A percentile compares a stretch with the other conserved stretches of the same genome.
Evolutionary conservation across 2,888 invertebrate species (phyloP).

Genomic region (Mycalesis mineus): DNA sequence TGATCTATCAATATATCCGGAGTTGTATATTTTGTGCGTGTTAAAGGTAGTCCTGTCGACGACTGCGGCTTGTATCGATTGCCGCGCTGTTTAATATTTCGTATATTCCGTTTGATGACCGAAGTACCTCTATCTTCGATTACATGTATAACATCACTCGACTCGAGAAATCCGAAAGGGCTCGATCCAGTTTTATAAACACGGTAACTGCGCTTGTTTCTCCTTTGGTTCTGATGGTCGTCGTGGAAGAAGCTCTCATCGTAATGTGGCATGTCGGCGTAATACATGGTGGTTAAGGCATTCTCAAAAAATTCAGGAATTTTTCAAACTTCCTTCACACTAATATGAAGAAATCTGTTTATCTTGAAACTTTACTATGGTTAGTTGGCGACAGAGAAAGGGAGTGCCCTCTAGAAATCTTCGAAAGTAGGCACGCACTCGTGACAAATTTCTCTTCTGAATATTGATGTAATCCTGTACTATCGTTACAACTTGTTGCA

Average conservation of each 20-base stretch:
- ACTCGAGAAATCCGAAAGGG: slow-evolving; percentile 53
- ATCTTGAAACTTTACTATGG: slow-evolving; percentile 33
- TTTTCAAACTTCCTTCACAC: background rate
- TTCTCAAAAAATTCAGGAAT: background rate
- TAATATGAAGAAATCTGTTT: slow-evolving; percentile 8
- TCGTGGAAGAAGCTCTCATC: slow-evolving; percentile 73
- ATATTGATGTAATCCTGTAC: slow-evolving; percentile 30
- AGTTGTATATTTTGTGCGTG: slow-evolving; percentile 44
- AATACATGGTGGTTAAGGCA: slow-evolving; percentile 29
- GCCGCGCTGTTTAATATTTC: slow-evolving; percentile 61
- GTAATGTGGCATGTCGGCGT: slow-evolving; percentile 68
- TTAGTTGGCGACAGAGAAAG: slow-evolving; percentile 49
- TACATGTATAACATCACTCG: slow-evolving; percentile 53
- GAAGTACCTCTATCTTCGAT: slow-evolving; percentile 63
- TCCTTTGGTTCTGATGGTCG: slow-evolving; percentile 69
- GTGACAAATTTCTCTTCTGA: slow-evolving; percentile 35
- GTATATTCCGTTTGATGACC: slow-evolving; percentile 66
- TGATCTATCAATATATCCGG: slow-evolving; percentile 63
- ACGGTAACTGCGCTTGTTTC: slow-evolving; percentile 73
- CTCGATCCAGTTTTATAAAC: slow-evolving; percentile 69
- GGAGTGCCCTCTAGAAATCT: slow-evolving; percentile 65
- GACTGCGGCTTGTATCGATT: slow-evolving; percentile 50
- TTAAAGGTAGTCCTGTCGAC: slow-evolving; percentile 33
- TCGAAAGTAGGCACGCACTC: slow-evolving; percentile 55
- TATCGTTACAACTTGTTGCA: slow-evolving; percentile 14